Evolutionary conservation across 2,888 invertebrate species (phyloP).

Genomic region (Philopedon plagiatum): DNA sequence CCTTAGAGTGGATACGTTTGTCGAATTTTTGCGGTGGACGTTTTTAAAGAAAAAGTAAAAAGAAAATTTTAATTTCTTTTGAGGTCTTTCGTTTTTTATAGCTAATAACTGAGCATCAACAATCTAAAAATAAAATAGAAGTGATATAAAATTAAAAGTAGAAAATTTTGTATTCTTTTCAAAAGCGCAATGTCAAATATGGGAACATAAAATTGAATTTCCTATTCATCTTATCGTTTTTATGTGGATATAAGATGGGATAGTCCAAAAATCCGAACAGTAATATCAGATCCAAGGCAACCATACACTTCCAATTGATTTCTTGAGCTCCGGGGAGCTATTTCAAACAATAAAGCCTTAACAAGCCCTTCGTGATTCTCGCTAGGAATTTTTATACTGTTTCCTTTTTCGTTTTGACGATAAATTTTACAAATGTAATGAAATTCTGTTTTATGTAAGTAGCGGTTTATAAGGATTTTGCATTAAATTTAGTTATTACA

Average conservation of each 20-base stretch:
- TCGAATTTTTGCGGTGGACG: no score
- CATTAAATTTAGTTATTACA: no score
- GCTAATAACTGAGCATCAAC: no score
- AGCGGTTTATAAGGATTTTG: no score
- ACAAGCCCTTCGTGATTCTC: conserved; percentile 4
- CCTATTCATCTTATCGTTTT: conserved; percentile 7
- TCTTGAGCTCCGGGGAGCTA: conserved; percentile 6
- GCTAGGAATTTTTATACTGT: conserved; percentile 8
- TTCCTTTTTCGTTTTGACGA: neutral
- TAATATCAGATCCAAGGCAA: conserved; percentile 29
- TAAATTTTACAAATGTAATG: neutral
- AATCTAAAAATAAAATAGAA: no score
- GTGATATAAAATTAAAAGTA: no score
- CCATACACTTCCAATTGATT: conserved; percentile 29
- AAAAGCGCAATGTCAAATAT: neutral
- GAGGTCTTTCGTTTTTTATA: no score
- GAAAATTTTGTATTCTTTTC: neutral
- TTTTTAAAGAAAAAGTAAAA: no score
- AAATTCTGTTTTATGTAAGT: no score
- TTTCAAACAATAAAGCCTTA: conserved; percentile 22
- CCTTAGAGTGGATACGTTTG: no score
- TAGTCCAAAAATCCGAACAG: conserved; percentile 23
- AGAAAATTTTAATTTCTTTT: no score
- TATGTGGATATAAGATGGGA: conserved; percentile 18
- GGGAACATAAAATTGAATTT: conserved; percentile 25